Percentiles rank a stretch among this genome's conserved stretches.
These are phyloP conservation scores for Schizopygopsis malacanthus DNA, from an alignment of 2,797 vertebrate species.

Conservation along the genomic window DNA sequence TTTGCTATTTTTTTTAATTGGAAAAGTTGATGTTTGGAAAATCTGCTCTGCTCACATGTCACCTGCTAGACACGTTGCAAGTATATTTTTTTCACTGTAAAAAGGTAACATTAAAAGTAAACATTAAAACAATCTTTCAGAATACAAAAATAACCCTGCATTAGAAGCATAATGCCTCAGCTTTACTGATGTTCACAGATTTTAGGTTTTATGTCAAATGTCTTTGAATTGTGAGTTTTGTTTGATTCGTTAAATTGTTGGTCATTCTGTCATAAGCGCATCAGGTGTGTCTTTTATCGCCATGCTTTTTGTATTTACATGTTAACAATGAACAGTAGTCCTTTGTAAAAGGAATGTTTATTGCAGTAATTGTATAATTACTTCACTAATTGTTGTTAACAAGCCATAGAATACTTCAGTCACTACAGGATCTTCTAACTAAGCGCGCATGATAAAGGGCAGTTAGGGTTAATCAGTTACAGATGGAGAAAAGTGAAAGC, in stretches of 20 bases:
- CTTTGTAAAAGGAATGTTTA: conserved; percentile 73
- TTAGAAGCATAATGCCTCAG: background rate
- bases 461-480: conserved; percentile 80
- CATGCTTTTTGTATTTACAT: conserved; percentile 69
- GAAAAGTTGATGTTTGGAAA: background rate
- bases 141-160: background rate
- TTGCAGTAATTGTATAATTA: conserved; percentile 85
- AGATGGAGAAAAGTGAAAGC: conserved; percentile 72
- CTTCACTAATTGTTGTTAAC: conserved; percentile 86
- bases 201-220: background rate
- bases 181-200: background rate
- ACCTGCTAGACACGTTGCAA: background rate
- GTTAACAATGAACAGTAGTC: conserved; percentile 71
- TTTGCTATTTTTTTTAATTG: background rate
- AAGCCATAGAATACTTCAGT: conserved; percentile 78
- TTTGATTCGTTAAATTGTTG: background rate
- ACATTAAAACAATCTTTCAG: background rate
- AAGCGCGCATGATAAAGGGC: conserved; percentile 75
- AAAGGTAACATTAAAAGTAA: background rate
- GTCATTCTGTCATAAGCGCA: background rate
- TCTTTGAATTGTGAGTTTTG: background rate
- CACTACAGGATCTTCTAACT: conserved; percentile 72
- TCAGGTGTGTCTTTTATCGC: conserved; percentile 33
- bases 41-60: background rate
- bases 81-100: background rate